A percentile compares a stretch with the other conserved stretches of the same genome.
Evolutionary conservation across 1,140 invertebrate genomes (phyloP).

Genomic region (Portunus trituberculatus): DNA sequence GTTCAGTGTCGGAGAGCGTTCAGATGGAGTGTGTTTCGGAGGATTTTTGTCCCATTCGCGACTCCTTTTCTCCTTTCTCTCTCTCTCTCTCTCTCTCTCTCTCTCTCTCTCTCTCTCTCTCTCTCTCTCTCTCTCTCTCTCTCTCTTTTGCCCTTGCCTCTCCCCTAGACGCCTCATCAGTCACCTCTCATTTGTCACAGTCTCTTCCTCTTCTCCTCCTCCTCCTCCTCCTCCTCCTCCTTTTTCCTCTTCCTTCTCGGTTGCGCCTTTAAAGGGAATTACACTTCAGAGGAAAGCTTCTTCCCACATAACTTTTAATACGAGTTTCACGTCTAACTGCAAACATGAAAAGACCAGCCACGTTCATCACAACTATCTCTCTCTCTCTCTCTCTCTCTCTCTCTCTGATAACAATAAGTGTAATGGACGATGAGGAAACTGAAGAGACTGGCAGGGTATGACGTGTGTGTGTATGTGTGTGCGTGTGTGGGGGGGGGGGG

Average conservation of each 20-base stretch:
- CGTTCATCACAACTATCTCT: too few species aligned
- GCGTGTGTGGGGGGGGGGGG: too few species aligned
- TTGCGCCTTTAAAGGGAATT: slow-evolving; percentile 36
- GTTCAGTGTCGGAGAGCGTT: not conserved
- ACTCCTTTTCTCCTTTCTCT: not conserved
- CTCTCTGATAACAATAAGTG: too few species aligned
- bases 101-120: slow-evolving; percentile 20
- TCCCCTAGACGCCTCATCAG: not conserved
- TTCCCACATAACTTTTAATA: slow-evolving; percentile 48
- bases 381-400: too few species aligned
- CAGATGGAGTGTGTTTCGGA: not conserved
- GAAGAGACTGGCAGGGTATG: too few species aligned
- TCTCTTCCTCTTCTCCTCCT: not conserved
- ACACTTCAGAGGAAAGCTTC: not conserved
- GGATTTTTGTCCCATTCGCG: not conserved
- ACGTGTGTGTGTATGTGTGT: too few species aligned
- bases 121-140: not conserved
- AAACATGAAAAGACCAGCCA: not conserved
- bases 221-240: not conserved
- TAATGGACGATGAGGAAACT: too few species aligned
- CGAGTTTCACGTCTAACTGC: slow-evolving; percentile 29
- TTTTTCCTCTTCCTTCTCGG: not conserved
- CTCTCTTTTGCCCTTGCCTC: not conserved
- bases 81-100: not conserved
- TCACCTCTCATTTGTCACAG: not conserved